Evolutionary conservation across 2,888 invertebrate species (phyloP), one percentile per base, ranked within the genome.

Genomic region (Psylliodes chrysocephalus): DNA sequence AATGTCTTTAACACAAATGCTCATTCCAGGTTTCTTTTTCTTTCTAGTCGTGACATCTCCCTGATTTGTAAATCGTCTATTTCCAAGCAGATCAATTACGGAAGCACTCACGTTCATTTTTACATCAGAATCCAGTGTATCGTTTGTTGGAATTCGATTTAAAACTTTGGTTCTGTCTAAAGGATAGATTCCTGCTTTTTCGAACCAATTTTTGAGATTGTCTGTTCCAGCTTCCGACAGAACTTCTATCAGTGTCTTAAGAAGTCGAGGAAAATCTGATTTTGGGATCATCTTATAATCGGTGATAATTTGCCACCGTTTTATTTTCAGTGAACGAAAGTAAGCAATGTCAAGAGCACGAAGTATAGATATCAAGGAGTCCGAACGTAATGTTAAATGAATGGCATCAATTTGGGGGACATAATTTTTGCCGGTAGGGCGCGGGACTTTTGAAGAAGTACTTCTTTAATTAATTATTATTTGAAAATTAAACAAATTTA

Each of bases 261-360:
- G 59, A 28, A 59, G 59, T 18, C n/a, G n/a, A n/a, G n/a, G 55
- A 44, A 62, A 54, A 46, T 33, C 55, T 55, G n/a, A 15, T 52
- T 60, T 60, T 60, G 60, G 17, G 35, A 60, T 28, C 8, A 28
- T 4, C 8, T 28, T 28, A 28, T 28, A 28, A 44, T 49, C 51
- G 66, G 12, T 63, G 33, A 49, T 56, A 33, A 12, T 64, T 64
- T 25, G 62, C 28, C 28, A 6, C 28, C 28, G 69, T 52, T 49
- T 38, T 33, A 55, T 60, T 53, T 60, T 68, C 46, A 68, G 15
- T 18, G 64, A 60, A 3, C 63, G 65, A 56, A 68, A 68, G 44
- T 62, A 68, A 19, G 68, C 68, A 8, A 28, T 28, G 8, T 28
- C 28, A 8, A 28, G n/a, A n/a, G n/a, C n/a, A n/a, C n/a, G n/a